A percentile compares a stretch with the other conserved stretches of the same genome.
These are phyloP conservation scores for Trissolcus japonicus DNA, from an alignment of 2,888 invertebrate species.

Conservation along the genomic window DNA sequence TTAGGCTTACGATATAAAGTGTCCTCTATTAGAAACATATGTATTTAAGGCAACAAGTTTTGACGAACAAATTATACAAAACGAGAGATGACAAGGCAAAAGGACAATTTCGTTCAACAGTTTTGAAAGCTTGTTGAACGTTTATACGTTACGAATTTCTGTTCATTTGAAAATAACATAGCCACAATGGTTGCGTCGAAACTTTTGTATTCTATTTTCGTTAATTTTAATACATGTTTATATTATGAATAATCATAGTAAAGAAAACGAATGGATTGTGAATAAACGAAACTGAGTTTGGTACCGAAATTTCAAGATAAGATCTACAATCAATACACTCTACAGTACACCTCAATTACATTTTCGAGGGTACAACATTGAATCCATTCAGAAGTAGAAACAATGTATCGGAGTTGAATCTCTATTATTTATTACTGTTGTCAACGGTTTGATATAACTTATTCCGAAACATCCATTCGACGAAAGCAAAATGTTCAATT, in stretches of 20 bases:
- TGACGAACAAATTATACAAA: conserved; percentile 26
- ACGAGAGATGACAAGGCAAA: conserved; percentile 3
- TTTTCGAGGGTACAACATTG: neutral
- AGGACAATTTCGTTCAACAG: conserved; percentile 6
- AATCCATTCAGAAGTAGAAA: neutral
- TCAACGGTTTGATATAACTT: conserved; percentile 38
- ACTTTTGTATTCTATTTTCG: conserved; percentile 56
- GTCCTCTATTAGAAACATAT: conserved; percentile 54
- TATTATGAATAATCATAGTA: conserved; percentile 22
- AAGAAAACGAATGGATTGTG: neutral
- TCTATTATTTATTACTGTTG: conserved; percentile 46
- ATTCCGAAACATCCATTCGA: conserved; percentile 8
- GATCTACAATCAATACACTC: neutral
- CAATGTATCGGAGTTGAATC: conserved; percentile 37
- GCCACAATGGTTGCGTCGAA: conserved; percentile 34
- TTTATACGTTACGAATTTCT: conserved; percentile 21
- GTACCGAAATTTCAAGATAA: neutral
- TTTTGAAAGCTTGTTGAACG: conserved; percentile 8
- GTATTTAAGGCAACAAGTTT: conserved; percentile 41
- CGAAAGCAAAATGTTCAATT: neutral
- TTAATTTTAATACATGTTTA: conserved; percentile 61
- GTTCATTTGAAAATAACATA: conserved; percentile 23
- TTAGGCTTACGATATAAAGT: conserved; percentile 62
- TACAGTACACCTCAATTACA: neutral
- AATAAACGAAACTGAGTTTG: neutral